Evolutionary conservation across 2,113 vertebrate genomes (phyloP).

Genomic region (Loxodonta africana): DNA sequence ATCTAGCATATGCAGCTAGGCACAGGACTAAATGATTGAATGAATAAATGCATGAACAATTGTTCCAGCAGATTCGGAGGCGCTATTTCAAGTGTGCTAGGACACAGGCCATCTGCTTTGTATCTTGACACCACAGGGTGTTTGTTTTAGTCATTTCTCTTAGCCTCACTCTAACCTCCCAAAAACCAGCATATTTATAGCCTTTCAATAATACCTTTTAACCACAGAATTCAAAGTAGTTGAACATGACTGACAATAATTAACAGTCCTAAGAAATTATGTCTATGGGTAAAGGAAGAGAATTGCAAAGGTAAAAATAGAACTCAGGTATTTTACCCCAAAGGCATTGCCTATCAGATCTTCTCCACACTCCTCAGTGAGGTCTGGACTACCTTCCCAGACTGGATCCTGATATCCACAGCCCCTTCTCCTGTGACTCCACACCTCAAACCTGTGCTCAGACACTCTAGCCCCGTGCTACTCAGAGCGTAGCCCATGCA

Average conservation of each 20-base stretch:
- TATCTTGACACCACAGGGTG: constrained; percentile 55
- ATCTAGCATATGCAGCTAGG: neutral
- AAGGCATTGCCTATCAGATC: neutral
- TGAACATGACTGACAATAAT: constrained; percentile 8
- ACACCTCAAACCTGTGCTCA: neutral
- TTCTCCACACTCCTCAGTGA: neutral
- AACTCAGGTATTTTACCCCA: neutral
- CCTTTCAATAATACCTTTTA: neutral
- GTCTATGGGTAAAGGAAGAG: neutral
- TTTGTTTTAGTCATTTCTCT: constrained; percentile 59
- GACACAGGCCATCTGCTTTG: constrained; percentile 73
- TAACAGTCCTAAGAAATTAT: constrained; percentile 5
- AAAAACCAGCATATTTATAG: constrained; percentile 21
- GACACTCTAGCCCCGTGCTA: neutral
- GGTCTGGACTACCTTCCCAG: neutral
- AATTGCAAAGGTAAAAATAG: constrained; percentile 20
- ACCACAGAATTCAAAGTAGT: constrained; percentile 21
- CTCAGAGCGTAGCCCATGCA: neutral
- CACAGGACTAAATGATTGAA: neutral
- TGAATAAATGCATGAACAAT: constrained; percentile 47
- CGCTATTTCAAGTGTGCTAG: constrained; percentile 41
- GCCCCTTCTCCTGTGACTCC: neutral
- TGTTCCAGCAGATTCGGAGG: constrained; percentile 39
- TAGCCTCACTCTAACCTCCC: neutral
- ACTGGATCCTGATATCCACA: neutral